Base-by-base conservation (phyloP, 2,113 vertebrate genomes). In the Mungos mungo region DNA sequence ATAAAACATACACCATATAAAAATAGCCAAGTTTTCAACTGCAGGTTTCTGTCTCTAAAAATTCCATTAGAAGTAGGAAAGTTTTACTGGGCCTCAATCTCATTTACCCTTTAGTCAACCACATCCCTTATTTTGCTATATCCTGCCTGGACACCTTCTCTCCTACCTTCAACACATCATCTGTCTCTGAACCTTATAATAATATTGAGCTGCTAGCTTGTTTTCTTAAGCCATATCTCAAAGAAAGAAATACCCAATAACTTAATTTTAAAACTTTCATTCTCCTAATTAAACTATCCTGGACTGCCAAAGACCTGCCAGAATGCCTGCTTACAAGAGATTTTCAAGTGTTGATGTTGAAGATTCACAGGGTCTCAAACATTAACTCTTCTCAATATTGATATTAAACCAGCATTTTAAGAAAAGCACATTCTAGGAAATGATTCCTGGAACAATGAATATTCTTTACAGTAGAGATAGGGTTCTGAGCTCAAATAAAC, bases 21-120 rank as follows among this genome's bases (percentile, higher is more conserved):
- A 98, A 96, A 96, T 96, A 98, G 95, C 84, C 81, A 94, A 74
- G 92, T 97, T 98, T 88, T 94, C 97, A 97, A 96, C 90, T 97
- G 92, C 31, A 97, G 94, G 93, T 94, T 94, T 97, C 92, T 96
- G 97, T 96, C 96, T 96, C 94, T 97, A 96, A 95, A 98, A 96
- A 94, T 96, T 97, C 68, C 66, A 69, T 80, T 86, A 66, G 50
- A 93, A 96, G 88, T 38, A 94, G 94, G 92, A 88, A 95, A 96
- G 47, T 35, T 93, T 95, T 87, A 33, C 84, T 82, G 81, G 83
- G 80, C 84, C 86, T 41, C 8, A 54, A 57, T 66, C 35, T 63
- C 92, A 38, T 89, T 92, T 79, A 10, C 15, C 69, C 63, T 74
- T 52, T 65, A 74, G 92, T 54, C 87, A 95, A 65, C 87, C 89